phyloP scores from a whole-genome alignment of 1,140 invertebrate species.

The Atta colombica region DNA sequence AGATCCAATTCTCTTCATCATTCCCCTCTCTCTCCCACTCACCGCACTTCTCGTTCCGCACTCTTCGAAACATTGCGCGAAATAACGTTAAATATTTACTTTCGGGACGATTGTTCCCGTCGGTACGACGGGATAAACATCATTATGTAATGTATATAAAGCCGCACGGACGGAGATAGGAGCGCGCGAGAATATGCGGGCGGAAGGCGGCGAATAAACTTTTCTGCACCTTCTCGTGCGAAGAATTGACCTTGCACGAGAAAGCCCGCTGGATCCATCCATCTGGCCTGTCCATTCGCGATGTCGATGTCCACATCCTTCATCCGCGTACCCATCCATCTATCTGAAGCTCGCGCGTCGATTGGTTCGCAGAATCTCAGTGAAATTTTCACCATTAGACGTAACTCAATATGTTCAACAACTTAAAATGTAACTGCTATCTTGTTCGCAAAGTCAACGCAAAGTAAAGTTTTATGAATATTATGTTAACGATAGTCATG shows the following conservation, averaged over 20 bases:
- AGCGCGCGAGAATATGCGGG: conserved; percentile 59
- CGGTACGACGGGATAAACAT: conserved; percentile 85
- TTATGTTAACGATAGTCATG: conserved; percentile 2
- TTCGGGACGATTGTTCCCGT: conserved; percentile 85
- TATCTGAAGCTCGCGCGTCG: conserved; percentile 22
- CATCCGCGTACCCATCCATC: conserved; percentile 60
- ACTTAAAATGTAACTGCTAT: conserved; percentile 34
- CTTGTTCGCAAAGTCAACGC: background rate
- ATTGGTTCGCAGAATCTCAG: conserved; percentile 6
- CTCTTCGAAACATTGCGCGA: conserved; percentile 85
- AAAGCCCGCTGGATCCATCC: conserved; percentile 58
- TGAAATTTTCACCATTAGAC: conserved; percentile 17
- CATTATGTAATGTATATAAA: conserved; percentile 87
- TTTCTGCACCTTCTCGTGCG: conserved; percentile 42
- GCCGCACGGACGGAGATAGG: conserved; percentile 68
- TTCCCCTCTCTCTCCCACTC: background rate
- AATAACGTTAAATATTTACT: conserved; percentile 87
- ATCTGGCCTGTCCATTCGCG: conserved; percentile 67
- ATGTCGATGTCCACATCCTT: conserved; percentile 69
- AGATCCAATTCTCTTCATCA: conserved; percentile 72
- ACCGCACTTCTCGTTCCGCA: conserved; percentile 35
- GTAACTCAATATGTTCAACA: conserved; percentile 32
- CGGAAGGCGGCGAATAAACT: conserved; percentile 55
- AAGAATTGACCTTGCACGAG: conserved; percentile 62
- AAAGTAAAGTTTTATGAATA: background rate